phyloP scores from a whole-genome alignment of 2,888 invertebrate species.

The Caenorhabditis sp. region DNA sequence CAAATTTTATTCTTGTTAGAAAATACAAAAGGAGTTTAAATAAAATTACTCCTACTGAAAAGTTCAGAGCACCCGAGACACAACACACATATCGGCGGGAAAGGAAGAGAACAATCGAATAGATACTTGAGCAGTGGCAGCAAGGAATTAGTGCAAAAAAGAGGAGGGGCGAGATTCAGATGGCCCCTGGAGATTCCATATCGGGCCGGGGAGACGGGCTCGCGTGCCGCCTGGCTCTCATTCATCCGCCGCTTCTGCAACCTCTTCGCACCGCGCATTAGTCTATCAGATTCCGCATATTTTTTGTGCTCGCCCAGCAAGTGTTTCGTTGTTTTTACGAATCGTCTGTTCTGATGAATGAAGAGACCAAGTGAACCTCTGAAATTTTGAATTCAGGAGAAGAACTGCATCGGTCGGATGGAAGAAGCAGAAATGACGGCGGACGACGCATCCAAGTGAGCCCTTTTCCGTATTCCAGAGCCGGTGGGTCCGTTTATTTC shows the following conservation, averaged over 20 bases:
- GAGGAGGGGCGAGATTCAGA: slow-evolving; percentile 18
- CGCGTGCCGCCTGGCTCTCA: slow-evolving; percentile 26
- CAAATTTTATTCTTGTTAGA: slow-evolving; percentile 51
- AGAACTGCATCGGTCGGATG: no score
- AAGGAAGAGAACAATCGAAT: slow-evolving; percentile 1
- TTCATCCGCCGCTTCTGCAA: neutral
- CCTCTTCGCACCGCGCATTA: slow-evolving; percentile 18
- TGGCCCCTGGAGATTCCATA: slow-evolving; percentile 55
- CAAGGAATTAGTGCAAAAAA: slow-evolving; percentile 31
- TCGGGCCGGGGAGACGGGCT: slow-evolving; percentile 25
- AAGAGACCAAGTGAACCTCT: neutral
- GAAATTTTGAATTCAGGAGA: no score
- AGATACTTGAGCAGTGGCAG: neutral
- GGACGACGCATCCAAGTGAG: no score
- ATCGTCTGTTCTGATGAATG: neutral
- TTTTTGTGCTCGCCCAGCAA: neutral
- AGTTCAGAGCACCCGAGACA: no score
- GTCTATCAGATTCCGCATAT: slow-evolving; percentile 27
- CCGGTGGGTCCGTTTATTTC: no score
- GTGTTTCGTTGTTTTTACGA: neutral
- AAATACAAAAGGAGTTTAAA: slow-evolving; percentile 39
- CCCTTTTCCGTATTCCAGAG: no score
- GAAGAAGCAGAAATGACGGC: no score
- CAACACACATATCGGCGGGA: no score
- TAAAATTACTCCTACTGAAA: slow-evolving; percentile 39